A percentile compares a stretch with the other conserved stretches of the same genome.
phyloP scores from a whole-genome alignment of 92 coral and sea anemone genomes.

The Epizoanthus scotinus region DNA sequence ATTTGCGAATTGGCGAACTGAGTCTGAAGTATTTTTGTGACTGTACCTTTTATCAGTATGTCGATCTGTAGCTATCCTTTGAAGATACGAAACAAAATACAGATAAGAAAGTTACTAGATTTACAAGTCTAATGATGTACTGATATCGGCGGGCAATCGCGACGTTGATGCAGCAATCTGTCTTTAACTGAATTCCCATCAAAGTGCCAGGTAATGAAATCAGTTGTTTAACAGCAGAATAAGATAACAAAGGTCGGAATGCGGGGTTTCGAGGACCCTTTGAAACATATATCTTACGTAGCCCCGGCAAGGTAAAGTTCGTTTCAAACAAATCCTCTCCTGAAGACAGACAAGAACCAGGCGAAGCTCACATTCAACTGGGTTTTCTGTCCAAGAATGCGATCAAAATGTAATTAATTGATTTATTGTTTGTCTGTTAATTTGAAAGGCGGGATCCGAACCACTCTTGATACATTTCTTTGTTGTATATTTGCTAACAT shows the following conservation, averaged over 20 bases:
- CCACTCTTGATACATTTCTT: not conserved
- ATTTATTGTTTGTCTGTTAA: not conserved
- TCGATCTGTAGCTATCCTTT: too few relatives aligned
- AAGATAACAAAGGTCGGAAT: constrained; percentile 11
- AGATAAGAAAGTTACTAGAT: too few relatives aligned
- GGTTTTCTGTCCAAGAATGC: not conserved
- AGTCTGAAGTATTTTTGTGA: too few relatives aligned
- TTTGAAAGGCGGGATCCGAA: constrained; percentile 7
- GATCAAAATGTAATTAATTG: not conserved
- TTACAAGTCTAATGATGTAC: too few relatives aligned
- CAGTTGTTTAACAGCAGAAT: too few relatives aligned
- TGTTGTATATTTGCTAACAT: not conserved
- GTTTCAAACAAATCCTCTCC: not conserved
- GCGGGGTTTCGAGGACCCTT: not conserved
- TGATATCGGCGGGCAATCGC: too few relatives aligned
- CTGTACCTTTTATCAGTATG: too few relatives aligned
- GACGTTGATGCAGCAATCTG: too few relatives aligned
- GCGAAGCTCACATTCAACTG: not conserved
- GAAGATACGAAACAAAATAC: too few relatives aligned
- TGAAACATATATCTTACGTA: not conserved
- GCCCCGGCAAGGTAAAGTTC: not conserved
- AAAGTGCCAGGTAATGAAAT: too few relatives aligned
- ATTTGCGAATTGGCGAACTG: too few relatives aligned
- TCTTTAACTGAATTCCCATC: too few relatives aligned
- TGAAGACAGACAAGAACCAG: constrained; percentile 3